Base-by-base conservation (phyloP, 2,797 vertebrate genomes). In the Sarcophilus harrisii region DNA sequence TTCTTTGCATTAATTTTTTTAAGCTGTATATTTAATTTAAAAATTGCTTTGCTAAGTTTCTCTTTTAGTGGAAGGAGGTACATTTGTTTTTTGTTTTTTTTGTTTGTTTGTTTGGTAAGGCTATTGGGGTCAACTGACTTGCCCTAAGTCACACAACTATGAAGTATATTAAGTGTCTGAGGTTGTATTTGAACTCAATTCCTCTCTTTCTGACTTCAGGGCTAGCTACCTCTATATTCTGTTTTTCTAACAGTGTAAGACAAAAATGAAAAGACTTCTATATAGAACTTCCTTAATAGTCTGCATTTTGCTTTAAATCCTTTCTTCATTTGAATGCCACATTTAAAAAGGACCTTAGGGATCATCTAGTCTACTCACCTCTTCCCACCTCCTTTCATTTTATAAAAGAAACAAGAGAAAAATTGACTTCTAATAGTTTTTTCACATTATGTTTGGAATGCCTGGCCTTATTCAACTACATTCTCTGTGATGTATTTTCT, bases 1-100 rank as follows among this genome's bases (percentile, higher is more conserved):
- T 18, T 54, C 10, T 4, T 3, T 11, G 0, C 49, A 1, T 0
- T 0, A 38, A 30, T 10, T 14, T 55, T n/a, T 32, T 0, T 27
- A 1, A 27, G 38, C 3, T 8, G 9, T 28, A 3, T 18, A 38
- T 13, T 58, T 29, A 10, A 5, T 3, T 55, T 12, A 1, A 73
- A 90, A 91, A 52, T 29, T 38, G 13, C 49, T 28, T 32, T 24
- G 3, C 4, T 6, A 21, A 14, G 89, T 93, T 27, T 52, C 45
- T 14, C 52, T n/a, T 1, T n/a, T 16, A 38, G 55, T 16, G 12
- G 0, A 81, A 81, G 18, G 66, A 18, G 11, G 57, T 18, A 55
- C 54, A 55, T 55, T 55, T 52, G 52, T 6, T 55, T 55, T 55
- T 55, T 54, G 3, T 52, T 54, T 54, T 54, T 4, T 54, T 54